A percentile compares a stretch with the other conserved stretches of the same genome.
Conservation (phyloP, 2,113 vertebrate genomes). For the Uropsilus gracilis region DNA sequence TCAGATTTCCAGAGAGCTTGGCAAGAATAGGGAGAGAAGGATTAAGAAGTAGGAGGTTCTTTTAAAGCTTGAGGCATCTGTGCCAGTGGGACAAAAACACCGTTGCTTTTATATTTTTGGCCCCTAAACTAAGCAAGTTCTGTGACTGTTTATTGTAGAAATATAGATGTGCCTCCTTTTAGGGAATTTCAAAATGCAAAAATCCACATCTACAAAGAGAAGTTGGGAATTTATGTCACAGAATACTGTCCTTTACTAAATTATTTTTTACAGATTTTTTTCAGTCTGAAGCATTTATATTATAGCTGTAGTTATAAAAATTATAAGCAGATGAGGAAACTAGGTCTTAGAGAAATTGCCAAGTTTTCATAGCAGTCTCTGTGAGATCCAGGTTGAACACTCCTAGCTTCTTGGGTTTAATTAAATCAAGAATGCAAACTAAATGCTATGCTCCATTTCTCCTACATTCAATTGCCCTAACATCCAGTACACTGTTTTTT, state of each 20-base stretch:
- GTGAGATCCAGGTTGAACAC: background rate
- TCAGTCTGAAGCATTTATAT: background rate
- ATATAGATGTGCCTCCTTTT: conserved; percentile 19
- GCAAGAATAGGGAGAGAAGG: conserved; percentile 68
- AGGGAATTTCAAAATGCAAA: conserved; percentile 38
- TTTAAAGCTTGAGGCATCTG: conserved; percentile 75
- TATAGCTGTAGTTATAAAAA: conserved; percentile 10
- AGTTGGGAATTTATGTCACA: background rate
- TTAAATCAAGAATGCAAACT: background rate
- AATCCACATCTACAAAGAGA: conserved; percentile 14
- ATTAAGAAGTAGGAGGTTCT: conserved; percentile 75
- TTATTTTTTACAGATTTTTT: background rate
- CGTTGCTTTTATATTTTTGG: background rate
- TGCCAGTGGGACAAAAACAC: conserved; percentile 71
- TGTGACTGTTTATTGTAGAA: conserved; percentile 52
- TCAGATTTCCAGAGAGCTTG: conserved; percentile 79
- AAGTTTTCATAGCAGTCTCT: conserved; percentile 7
- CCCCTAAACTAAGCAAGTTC: background rate
- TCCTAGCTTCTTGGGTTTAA: background rate
- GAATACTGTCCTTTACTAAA: conserved; percentile 15
- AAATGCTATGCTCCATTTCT: background rate
- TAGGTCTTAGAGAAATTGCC: background rate
- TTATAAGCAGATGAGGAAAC: conserved; percentile 37
- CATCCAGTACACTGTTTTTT: background rate
- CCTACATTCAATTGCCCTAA: background rate